Base-by-base conservation (phyloP, 2,113 vertebrate species). In the Himantopus leucocephalus region DNA sequence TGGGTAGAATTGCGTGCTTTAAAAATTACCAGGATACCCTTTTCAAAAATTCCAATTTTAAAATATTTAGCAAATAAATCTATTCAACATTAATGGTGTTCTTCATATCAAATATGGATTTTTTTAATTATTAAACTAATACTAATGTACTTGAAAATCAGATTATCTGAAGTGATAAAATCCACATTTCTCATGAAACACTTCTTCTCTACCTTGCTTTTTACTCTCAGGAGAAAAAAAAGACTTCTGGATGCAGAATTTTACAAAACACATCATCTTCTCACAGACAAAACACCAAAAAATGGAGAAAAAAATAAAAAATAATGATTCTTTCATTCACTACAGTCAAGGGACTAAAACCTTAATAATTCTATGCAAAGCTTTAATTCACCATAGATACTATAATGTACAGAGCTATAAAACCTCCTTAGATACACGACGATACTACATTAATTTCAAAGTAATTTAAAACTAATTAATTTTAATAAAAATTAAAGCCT, bases 331-430 rank as follows among this genome's bases (percentile, higher is more conserved):
- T 80, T 92, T 88, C 35, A 72, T 34, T 94, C 29, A 47, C 32
- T 85, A 70, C 59, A 90, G 67, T 55, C 39, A 90, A 92, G 50
- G 45, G 60, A 89, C 45, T 85, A 67, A 91, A 89, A 75, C 43
- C 16, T 64, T 58, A 58, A 74, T 48, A 86, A 85, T 55, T 72
- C 67, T 79, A 81, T 30, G 27, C 34, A 76, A 14, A 73, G 34
- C 52, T 79, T 94, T 91, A 95, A 96, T 93, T 89, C 93, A 95
- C 24, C 41, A 89, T 19, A 66, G 56, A 94, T 52, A 76, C 39
- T 66, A 50, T 14, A 76, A 89, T 6, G 11, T 52, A 52, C 29
- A 35, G 35, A 80, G 29, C 21, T 47, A 77, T 75, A 43, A 94
- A 88, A 86, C 34, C 86, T 97, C 68, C 66, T 95, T 81, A 95